Conservation (phyloP, 2,888 invertebrate genomes). For the Cheilosia soror region DNA sequence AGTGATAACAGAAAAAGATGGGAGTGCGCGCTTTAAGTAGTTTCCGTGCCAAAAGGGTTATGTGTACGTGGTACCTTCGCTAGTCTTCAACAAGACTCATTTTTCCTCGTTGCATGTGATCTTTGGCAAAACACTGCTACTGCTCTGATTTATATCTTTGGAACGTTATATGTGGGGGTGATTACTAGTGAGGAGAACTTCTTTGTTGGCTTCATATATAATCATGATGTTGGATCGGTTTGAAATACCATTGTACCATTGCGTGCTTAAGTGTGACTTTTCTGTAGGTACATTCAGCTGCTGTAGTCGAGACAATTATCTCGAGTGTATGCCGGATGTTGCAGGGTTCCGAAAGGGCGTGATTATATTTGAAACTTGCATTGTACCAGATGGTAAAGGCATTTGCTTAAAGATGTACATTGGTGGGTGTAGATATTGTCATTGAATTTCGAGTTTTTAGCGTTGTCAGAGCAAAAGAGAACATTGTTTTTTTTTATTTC, state of each 20-base stretch:
- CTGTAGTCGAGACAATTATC: constrained; percentile 46
- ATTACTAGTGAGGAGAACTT: constrained; percentile 6
- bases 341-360: constrained; percentile 5
- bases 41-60: constrained; percentile 47
- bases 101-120: constrained; percentile 17
- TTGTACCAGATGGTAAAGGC: too few species aligned
- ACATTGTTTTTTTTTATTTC: too few species aligned
- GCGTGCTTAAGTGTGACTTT: constrained; percentile 67
- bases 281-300: constrained; percentile 16
- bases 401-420: too few species aligned
- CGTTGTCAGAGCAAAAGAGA: too few species aligned
- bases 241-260: constrained; percentile 30
- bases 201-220: constrained; percentile 35
- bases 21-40: constrained; percentile 28
- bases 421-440: too few species aligned
- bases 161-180: constrained; percentile 26
- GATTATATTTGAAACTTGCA: neutral
- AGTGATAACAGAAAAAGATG: neutral
- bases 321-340: constrained; percentile 49
- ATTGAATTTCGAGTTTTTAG: too few species aligned
- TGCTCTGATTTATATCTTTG: constrained; percentile 41
- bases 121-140: constrained; percentile 28
- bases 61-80: constrained; percentile 1
- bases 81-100: constrained; percentile 8
- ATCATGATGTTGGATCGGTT: constrained; percentile 13